These are phyloP conservation scores for Nebria salina DNA, from an alignment of 2,888 invertebrate species.

Conservation along the genomic window DNA sequence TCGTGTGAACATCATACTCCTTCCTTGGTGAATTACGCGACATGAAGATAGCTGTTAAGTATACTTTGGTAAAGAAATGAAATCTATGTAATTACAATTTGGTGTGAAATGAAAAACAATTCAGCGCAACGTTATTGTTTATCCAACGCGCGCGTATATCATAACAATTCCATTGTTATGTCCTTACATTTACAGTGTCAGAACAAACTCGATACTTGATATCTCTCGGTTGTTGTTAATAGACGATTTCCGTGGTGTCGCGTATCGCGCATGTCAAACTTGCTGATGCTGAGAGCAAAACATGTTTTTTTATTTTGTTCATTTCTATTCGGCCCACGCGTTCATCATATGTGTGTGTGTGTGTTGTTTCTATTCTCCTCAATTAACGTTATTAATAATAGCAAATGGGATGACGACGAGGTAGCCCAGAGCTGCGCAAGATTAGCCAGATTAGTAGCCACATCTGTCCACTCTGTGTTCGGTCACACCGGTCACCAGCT, in stretches of 20 bases:
- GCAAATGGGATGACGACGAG: slow-evolving; percentile 22
- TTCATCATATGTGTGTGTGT: background rate
- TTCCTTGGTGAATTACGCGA: too few relatives aligned
- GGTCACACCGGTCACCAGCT: background rate
- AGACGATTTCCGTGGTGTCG: slow-evolving; percentile 1
- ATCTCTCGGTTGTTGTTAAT: background rate
- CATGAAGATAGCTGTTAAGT: too few relatives aligned
- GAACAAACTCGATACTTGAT: background rate
- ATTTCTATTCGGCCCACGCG: background rate
- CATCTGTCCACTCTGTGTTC: slow-evolving; percentile 12
- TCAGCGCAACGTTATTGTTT: too few relatives aligned
- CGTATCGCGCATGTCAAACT: background rate
- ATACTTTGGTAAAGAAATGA: too few relatives aligned
- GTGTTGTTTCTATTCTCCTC: background rate
- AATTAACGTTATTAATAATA: slow-evolving; percentile 28
- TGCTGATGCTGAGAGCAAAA: background rate
- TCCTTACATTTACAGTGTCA: background rate
- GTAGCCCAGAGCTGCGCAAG: slow-evolving; percentile 22
- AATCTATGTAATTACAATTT: too few relatives aligned
- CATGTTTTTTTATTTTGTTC: background rate
- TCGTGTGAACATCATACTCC: too few relatives aligned
- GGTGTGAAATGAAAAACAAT: too few relatives aligned
- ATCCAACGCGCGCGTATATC: background rate
- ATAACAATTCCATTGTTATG: background rate
- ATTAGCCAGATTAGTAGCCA: slow-evolving; percentile 38